These are phyloP conservation scores for Netelia fuscicornis DNA, from an alignment of 2,888 invertebrate genomes.

Conservation along the genomic window DNA sequence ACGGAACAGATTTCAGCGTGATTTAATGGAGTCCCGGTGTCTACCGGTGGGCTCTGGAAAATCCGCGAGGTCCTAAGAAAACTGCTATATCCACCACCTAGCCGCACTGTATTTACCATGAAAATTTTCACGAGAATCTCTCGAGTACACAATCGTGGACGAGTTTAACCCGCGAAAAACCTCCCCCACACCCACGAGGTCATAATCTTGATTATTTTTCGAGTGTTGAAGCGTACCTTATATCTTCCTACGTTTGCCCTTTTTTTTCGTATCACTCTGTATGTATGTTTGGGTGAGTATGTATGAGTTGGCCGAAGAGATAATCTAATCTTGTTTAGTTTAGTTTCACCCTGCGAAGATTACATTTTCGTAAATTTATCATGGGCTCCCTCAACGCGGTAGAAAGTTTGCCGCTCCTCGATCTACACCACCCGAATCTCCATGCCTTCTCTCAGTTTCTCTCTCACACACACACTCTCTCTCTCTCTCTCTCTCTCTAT, in stretches of 20 bases:
- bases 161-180: background rate
- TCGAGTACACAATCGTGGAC: constrained; percentile 18
- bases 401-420: constrained; percentile 62
- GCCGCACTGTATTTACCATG: constrained; percentile 65
- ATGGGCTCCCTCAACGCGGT: constrained; percentile 8
- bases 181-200: background rate
- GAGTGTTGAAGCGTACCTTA: constrained; percentile 20
- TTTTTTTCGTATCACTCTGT: constrained; percentile 30
- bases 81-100: constrained; percentile 29
- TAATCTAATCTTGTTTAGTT: constrained; percentile 66
- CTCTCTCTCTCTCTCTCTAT: background rate
- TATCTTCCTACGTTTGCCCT: constrained; percentile 21
- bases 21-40: constrained; percentile 82
- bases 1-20: constrained; percentile 83
- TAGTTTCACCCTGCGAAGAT: constrained; percentile 49
- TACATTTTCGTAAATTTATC: constrained; percentile 66
- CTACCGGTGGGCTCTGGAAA: constrained; percentile 57
- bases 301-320: constrained; percentile 49
- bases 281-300: constrained; percentile 20
- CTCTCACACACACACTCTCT: too few species aligned
- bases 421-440: constrained; percentile 46
- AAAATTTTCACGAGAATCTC: constrained; percentile 54
- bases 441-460: background rate
- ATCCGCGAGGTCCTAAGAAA: constrained; percentile 35
- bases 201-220: constrained; percentile 58